Evolutionary conservation across 1,140 invertebrate genomes (phyloP).

Genomic region (Hycleus phaleratus): DNA sequence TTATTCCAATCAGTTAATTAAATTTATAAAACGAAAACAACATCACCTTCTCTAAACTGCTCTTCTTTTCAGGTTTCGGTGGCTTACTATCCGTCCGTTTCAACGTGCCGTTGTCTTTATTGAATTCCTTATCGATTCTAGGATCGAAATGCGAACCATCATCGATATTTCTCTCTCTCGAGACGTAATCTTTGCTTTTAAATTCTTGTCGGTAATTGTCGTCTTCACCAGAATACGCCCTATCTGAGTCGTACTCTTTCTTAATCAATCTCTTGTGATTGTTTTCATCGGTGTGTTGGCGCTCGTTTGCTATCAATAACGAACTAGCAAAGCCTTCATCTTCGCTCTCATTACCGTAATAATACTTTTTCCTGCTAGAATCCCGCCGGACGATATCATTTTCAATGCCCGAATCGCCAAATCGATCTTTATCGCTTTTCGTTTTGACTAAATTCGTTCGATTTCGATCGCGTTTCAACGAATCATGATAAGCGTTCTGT

Average conservation of each 20-base stretch:
- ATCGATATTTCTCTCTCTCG: conserved; percentile 53
- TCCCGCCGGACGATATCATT: conserved; percentile 63
- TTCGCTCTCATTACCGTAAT: conserved; percentile 45
- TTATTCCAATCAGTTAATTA: background rate
- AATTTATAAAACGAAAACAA: background rate
- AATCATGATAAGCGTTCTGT: conserved; percentile 48
- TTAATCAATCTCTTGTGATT: conserved; percentile 42
- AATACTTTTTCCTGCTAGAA: conserved; percentile 47
- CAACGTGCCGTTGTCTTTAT: conserved; percentile 46
- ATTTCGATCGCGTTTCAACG: conserved; percentile 43
- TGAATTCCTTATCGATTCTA: conserved; percentile 51
- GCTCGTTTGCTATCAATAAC: conserved; percentile 56
- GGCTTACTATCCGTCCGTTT: conserved; percentile 49
- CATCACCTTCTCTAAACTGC: conserved; percentile 55
- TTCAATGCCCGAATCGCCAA: conserved; percentile 70
- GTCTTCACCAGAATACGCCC: conserved; percentile 23
- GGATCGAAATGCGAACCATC: conserved; percentile 54
- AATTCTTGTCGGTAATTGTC: conserved; percentile 35
- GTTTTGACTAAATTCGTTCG: conserved; percentile 36
- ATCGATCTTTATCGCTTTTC: conserved; percentile 46
- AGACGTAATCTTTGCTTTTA: conserved; percentile 47
- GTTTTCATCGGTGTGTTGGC: conserved; percentile 55
- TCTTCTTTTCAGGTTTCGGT: conserved; percentile 53
- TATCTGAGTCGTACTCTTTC: conserved; percentile 40
- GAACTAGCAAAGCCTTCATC: conserved; percentile 57